phyloP scores from a whole-genome alignment of 2,888 invertebrate genomes.

The Hanleya hanleyi region DNA sequence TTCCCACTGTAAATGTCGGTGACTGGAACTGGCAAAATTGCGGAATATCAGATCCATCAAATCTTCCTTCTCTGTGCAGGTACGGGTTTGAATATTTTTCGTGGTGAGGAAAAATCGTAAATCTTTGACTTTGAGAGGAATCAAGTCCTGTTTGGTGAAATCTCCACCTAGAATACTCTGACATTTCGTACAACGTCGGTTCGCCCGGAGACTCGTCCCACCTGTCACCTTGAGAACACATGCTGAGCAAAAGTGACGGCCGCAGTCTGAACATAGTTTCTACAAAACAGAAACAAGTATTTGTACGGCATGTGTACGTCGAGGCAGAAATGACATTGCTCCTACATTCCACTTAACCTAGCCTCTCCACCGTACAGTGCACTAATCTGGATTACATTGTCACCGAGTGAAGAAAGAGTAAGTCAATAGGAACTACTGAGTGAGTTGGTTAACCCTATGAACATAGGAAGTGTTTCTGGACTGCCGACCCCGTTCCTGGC shows the following conservation, averaged over 20 bases:
- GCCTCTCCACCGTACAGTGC: too few relatives aligned
- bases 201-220: constrained; percentile 19
- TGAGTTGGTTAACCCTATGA: too few relatives aligned
- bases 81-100: constrained; percentile 59
- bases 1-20: constrained; percentile 39
- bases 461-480: too few relatives aligned
- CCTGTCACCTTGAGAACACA: constrained; percentile 46
- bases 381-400: too few relatives aligned
- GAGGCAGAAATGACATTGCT: too few relatives aligned
- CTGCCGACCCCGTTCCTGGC: too few relatives aligned
- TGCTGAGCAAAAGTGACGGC: constrained; percentile 56
- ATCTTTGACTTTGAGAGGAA: constrained; percentile 65
- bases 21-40: constrained; percentile 39
- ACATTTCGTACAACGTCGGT: constrained; percentile 63
- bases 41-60: constrained; percentile 65
- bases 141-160: constrained; percentile 60
- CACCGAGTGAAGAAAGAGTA: too few relatives aligned
- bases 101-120: constrained; percentile 62
- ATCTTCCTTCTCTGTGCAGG: constrained; percentile 70
- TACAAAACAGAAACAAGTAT: constrained; percentile 39
- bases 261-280: constrained; percentile 65
- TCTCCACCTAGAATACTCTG: constrained; percentile 56
- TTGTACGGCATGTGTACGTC: background rate
- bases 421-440: too few relatives aligned
- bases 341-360: too few relatives aligned